Base-by-base conservation (phyloP, 1,140 invertebrate genomes). In the Monochamus saltuarius region DNA sequence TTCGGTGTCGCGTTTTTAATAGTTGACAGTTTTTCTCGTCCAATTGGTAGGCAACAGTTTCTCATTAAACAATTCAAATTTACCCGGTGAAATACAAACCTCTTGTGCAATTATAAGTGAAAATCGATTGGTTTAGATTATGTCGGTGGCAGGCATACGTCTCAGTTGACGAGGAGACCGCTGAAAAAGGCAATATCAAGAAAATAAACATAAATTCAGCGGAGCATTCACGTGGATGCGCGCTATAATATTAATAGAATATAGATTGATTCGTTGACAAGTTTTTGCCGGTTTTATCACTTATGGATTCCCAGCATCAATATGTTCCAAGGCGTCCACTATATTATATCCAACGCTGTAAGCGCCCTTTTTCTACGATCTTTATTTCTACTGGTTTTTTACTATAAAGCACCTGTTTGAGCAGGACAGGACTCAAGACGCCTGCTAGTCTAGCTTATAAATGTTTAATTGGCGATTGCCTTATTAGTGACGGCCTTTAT, bases 181-280 rank as follows among this genome's bases (percentile, higher is more conserved):
- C 59, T 52, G n/a, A 47, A 62, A 62, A 62, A 53, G 61, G 56
- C 13, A 58, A 62, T 46, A 62, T 62, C 61, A 57, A 49, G 42
- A 51, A 49, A 36, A 49, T 35, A 45, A 50, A 57, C 45, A 56
- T 58, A 52, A 61, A 61, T 61, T 61, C 45, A 35, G 55, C 19
- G n/a, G 39, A 43, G 47, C 51, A 46, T 43, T 43, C 35, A 11
- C 47, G 19, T 37, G 22, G 19, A 51, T 16, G 16, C 34, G 34
- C 57, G 43, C 50, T 49, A 52, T 62, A 54, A 62, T 65, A 65
- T 65, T 65, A 55, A 65, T 65, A 61, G 63, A 65, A 62, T 62
- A 65, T 57, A 61, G 59, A 65, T 65, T 62, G 63, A 65, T 59
- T 65, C 59, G 63, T 62, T 65, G 60, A 65, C 63, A 17, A 62